A percentile compares a stretch with the other conserved stretches of the same genome.
Conservation (phyloP, 2,113 vertebrate species). For the Syrmaticus mikado region DNA sequence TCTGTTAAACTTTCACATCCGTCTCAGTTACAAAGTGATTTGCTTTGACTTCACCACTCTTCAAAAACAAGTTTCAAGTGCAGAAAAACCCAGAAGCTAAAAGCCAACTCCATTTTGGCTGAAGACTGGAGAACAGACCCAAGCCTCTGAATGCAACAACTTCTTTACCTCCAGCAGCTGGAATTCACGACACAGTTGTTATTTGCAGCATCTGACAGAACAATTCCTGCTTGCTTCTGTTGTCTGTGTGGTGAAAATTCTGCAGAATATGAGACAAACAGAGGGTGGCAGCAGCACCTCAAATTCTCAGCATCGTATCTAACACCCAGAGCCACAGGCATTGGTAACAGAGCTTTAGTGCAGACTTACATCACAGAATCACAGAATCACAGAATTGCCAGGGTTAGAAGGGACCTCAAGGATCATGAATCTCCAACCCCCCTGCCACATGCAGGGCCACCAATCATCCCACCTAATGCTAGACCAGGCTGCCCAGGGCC, state of each 20-base stretch:
- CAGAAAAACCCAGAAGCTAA: neutral
- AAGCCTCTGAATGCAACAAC: neutral
- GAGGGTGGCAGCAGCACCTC: slow-evolving; percentile 33
- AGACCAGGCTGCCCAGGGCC: too few species aligned
- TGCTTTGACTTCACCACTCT: neutral
- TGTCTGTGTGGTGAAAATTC: neutral
- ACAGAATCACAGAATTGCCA: too few species aligned
- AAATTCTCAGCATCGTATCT: neutral
- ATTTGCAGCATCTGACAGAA: neutral
- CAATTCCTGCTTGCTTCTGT: neutral
- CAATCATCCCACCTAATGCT: too few species aligned
- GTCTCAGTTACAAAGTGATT: neutral
- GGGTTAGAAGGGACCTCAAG: too few species aligned
- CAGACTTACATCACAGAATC: neutral
- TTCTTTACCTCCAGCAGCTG: neutral
- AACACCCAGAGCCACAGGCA: neutral
- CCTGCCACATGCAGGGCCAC: too few species aligned
- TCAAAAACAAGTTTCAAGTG: neutral
- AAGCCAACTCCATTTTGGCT: neutral
- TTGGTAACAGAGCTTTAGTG: neutral
- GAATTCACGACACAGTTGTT: neutral
- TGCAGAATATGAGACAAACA: neutral
- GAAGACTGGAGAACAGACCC: neutral
- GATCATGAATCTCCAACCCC: too few species aligned
- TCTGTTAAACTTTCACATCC: slow-evolving; percentile 33